Evolutionary conservation across 2,888 invertebrate genomes (phyloP).

Genomic region (Linyphia triangularis): DNA sequence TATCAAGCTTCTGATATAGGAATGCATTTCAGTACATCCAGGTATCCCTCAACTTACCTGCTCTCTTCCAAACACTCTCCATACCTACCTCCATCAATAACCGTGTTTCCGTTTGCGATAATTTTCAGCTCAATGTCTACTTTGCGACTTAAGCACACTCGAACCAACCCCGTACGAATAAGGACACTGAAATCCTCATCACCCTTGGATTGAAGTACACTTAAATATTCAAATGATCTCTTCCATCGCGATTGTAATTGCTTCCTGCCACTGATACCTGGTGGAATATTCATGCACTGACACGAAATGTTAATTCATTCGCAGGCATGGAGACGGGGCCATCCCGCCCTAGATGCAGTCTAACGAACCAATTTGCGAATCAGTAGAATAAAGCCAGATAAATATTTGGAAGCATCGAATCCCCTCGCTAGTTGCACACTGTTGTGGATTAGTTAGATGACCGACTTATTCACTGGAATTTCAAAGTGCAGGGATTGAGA

Average conservation of each 20-base stretch:
- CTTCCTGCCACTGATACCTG: constrained; percentile 15
- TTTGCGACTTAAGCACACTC: neutral
- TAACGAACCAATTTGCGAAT: constrained; percentile 60
- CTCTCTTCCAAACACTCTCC: too few relatives aligned
- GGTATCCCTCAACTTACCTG: too few relatives aligned
- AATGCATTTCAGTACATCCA: too few relatives aligned
- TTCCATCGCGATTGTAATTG: constrained; percentile 33
- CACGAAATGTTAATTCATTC: constrained; percentile 34
- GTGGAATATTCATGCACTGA: constrained; percentile 40
- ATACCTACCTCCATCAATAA: constrained; percentile 13
- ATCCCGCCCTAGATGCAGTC: constrained; percentile 15
- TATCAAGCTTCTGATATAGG: too few relatives aligned
- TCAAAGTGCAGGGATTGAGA: constrained; percentile 2
- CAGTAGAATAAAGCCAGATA: constrained; percentile 33
- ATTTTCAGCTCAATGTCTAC: constrained; percentile 23
- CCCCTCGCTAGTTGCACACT: constrained; percentile 2
- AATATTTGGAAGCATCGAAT: constrained; percentile 55
- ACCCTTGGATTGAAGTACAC: constrained; percentile 38
- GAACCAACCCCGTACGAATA: neutral
- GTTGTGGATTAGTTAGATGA: constrained; percentile 23
- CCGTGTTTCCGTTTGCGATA: neutral
- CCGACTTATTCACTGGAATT: constrained; percentile 14
- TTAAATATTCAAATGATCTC: constrained; percentile 60
- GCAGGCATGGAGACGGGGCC: neutral
- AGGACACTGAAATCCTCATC: constrained; percentile 32